phyloP scores from a whole-genome alignment of 2,797 vertebrate genomes.

The Cossypha niveicapilla region DNA sequence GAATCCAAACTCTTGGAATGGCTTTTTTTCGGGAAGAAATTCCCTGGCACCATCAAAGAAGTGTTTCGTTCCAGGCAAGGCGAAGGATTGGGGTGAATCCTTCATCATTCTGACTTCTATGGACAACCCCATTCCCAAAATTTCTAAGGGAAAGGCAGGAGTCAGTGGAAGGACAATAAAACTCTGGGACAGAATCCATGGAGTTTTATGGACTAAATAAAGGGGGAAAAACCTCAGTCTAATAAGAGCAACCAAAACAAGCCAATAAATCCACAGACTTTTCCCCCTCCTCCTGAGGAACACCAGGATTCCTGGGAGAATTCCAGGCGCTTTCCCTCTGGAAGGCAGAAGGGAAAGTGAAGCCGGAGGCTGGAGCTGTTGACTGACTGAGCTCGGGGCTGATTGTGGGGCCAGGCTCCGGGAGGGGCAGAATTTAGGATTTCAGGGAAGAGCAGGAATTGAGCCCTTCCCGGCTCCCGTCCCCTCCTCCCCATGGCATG shows the following conservation, averaged over 20 bases:
- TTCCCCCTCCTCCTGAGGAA: not conserved
- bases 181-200: not conserved
- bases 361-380: not conserved
- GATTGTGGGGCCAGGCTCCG: not conserved
- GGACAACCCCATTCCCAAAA: not conserved
- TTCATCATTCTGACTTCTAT: not conserved
- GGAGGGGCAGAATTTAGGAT: not conserved
- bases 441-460: not conserved
- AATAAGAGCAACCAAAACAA: not conserved
- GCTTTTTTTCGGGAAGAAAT: not conserved
- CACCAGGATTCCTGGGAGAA: not conserved
- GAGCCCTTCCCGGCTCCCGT: slow-evolving; percentile 26
- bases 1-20: not conserved
- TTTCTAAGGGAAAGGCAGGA: not conserved
- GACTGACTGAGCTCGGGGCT: slow-evolving; percentile 1
- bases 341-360: slow-evolving; percentile 32
- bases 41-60: not conserved
- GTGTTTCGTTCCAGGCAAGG: not conserved
- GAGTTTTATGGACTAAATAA: not conserved
- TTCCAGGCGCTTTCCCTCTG: not conserved
- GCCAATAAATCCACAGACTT: not conserved
- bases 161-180: not conserved
- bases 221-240: fast-evolving
- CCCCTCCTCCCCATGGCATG: slow-evolving; percentile 45
- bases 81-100: not conserved